A percentile compares a stretch with the other conserved stretches of the same genome.
Conservation (phyloP, 2,888 invertebrate genomes). For the Galerucella calmariensis region DNA sequence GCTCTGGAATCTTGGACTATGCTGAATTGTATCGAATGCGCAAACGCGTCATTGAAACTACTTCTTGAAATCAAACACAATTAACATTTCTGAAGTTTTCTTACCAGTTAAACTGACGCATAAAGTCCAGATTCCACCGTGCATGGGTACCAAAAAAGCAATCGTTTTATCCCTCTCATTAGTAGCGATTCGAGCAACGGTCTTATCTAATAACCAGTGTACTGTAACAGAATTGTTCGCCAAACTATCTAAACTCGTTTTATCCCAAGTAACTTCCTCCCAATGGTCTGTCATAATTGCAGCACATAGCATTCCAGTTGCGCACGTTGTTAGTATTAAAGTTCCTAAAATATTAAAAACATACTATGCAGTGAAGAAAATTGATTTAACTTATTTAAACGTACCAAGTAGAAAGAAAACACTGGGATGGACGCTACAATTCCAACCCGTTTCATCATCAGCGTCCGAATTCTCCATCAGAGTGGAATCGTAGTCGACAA, state of each 20-base stretch:
- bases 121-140: conserved; percentile 91
- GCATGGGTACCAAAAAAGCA: conserved; percentile 86
- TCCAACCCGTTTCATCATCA: conserved; percentile 70
- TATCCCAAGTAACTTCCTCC: conserved; percentile 89
- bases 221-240: conserved; percentile 70
- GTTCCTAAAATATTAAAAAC: conserved; percentile 58
- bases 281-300: conserved; percentile 92
- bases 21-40: too few species aligned
- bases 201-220: conserved; percentile 82
- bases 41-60: too few species aligned
- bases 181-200: conserved; percentile 73
- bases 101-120: conserved; percentile 85
- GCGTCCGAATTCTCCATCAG: conserved; percentile 69
- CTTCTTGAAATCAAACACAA: background rate
- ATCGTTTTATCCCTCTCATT: conserved; percentile 56
- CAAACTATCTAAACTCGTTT: conserved; percentile 68
- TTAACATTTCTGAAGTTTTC: conserved; percentile 27
- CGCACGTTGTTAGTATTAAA: conserved; percentile 77
- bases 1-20: too few species aligned
- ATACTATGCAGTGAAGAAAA: background rate
- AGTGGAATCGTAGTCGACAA: conserved; percentile 65
- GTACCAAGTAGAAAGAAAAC: conserved; percentile 73
- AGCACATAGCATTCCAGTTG: conserved; percentile 83
- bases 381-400: background rate
- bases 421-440: conserved; percentile 74